Base-by-base conservation (phyloP, 1,140 invertebrate species). In the Drosophila albomicans region DNA sequence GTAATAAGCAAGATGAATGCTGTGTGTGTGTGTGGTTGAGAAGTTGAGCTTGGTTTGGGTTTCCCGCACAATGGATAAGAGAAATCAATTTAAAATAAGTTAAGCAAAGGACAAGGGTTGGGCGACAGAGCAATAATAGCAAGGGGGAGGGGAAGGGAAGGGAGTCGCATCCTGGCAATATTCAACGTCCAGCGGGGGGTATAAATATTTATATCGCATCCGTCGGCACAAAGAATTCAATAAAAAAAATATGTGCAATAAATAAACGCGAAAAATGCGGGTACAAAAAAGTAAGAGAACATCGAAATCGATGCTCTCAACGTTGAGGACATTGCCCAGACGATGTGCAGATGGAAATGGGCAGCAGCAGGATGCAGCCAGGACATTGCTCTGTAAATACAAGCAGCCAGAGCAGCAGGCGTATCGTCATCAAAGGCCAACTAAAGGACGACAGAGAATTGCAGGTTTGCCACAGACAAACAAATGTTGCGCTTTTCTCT, bases 161-260 rank as follows among this genome's bases (percentile, higher is more conserved):
- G 41, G 56, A 51, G n/a, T n/a, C n/a, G n/a, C n/a, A 72, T 13
- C 59, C 49, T 51, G 67, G 75, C 78, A 81, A 81, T 86, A 81
- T 86, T 86, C 78, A 75, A 82, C 82, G 82, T 81, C 66, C 75
- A 45, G 51, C 8, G 41, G 43, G 20, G 78, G 66, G 63, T 75
- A 87, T 87, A 88, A 88, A 87, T 87, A 87, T 87, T 87, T 87
- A 87, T 88, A 84, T 78, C 84, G 77, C 66, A 74, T 70, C 57
- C 74, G 70, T 74, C 61, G 54, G 51, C 64, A 68, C 51, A 70
- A 89, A 75, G 85, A 85, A 89, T 89, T 89, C 85, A 89, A 89
- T 89, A 88, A 89, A 90, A 89, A 90, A 57, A 84, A 82, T 81
- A 88, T 85, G 85, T 80, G 75, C 85, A 89, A 89, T 89, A 89